Conservation (phyloP, 2,113 vertebrate species). For the Nannobrachium achirus region DNA sequence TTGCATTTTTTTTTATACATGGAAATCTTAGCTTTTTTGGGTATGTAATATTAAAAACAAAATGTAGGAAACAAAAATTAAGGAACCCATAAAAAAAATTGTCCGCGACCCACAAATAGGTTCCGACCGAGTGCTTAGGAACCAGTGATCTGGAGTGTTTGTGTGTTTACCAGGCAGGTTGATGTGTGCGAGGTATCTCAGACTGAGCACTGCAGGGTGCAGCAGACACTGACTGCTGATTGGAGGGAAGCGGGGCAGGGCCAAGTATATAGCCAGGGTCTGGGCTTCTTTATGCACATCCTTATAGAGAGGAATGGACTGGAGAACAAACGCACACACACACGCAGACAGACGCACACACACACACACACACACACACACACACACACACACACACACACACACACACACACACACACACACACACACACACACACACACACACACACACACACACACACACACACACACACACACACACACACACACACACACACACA, state of each 20-base stretch:
- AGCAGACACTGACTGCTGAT: conserved; percentile 83
- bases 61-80: too few relatives aligned
- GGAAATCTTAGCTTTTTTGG: too few relatives aligned
- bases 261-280: conserved; percentile 77
- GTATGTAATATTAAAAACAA: too few relatives aligned
- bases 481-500: background rate
- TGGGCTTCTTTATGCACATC: conserved; percentile 77
- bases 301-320: conserved; percentile 84
- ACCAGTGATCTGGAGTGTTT: background rate
- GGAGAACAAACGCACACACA: conserved; percentile 38
- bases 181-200: conserved; percentile 88
- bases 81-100: too few relatives aligned
- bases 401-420: background rate
- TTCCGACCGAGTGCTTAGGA: too few relatives aligned
- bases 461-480: background rate
- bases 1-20: too few relatives aligned
- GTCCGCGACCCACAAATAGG: too few relatives aligned
- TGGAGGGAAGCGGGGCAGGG: conserved; percentile 87
- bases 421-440: conserved; percentile 7
- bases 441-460: conserved; percentile 34
- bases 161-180: conserved; percentile 90
- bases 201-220: conserved; percentile 86
- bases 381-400: background rate
- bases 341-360: conserved; percentile 43
- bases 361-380: background rate